Evolutionary conservation across 2,888 invertebrate genomes (phyloP).

Genomic region (Chironomus tentans): DNA sequence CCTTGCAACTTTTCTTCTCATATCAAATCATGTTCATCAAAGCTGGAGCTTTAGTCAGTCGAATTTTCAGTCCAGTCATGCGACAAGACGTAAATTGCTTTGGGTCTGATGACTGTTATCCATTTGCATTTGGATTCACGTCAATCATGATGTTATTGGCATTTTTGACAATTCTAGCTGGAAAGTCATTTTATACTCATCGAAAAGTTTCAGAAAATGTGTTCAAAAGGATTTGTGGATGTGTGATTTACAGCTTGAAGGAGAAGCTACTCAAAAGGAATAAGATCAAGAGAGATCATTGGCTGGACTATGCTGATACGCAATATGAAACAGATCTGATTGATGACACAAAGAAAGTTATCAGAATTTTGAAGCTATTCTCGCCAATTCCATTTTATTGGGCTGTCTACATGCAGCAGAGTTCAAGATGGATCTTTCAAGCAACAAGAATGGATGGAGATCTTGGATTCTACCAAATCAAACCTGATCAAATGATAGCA

Average conservation of each 20-base stretch:
- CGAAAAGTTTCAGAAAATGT: background rate
- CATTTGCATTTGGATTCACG: conserved; percentile 50
- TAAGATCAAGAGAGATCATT: conserved; percentile 50
- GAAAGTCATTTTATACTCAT: background rate
- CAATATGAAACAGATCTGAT: conserved; percentile 59
- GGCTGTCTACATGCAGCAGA: conserved; percentile 90
- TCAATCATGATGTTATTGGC: conserved; percentile 46
- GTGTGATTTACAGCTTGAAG: conserved; percentile 11
- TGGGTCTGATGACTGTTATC: conserved; percentile 44
- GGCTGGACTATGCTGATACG: conserved; percentile 78
- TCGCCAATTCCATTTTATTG: conserved; percentile 86
- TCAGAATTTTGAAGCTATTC: conserved; percentile 68
- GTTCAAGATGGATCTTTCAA: conserved; percentile 83
- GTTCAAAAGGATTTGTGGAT: background rate
- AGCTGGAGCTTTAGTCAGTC: conserved; percentile 47
- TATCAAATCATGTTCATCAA: conserved; percentile 48
- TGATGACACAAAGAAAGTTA: conserved; percentile 63
- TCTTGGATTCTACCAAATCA: conserved; percentile 60
- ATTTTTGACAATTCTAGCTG: conserved; percentile 30
- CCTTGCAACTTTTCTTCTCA: conserved; percentile 49
- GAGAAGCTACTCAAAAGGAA: background rate
- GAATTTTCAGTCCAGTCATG: conserved; percentile 48
- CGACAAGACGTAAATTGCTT: conserved; percentile 43
- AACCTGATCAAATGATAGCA: conserved; percentile 50
- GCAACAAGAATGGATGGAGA: conserved; percentile 80